Percentiles rank a stretch among this genome's conserved stretches.
These are phyloP conservation scores for Pseudomyrmex cubaensis DNA, from an alignment of 1,140 invertebrate species.

Conservation along the genomic window DNA sequence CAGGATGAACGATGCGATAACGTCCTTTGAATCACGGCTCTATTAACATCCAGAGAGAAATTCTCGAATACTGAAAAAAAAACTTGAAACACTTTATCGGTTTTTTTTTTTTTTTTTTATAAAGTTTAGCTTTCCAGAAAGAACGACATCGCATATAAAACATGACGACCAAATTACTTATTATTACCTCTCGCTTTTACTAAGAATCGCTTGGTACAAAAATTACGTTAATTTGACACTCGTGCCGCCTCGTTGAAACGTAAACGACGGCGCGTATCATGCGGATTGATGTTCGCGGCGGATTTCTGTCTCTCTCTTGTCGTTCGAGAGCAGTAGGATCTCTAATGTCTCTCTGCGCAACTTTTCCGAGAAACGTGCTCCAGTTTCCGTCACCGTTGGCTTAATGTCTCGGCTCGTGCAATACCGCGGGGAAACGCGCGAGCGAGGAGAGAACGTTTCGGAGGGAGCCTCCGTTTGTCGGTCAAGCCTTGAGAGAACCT, in stretches of 20 bases:
- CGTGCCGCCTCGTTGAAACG: constrained; percentile 29
- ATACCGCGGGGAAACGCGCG: constrained; percentile 22
- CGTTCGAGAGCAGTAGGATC: neutral
- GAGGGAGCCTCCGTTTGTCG: constrained; percentile 36
- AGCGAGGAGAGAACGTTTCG: neutral
- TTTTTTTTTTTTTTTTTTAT: neutral
- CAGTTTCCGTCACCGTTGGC: constrained; percentile 47
- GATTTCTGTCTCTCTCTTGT: neutral
- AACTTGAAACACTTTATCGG: no score
- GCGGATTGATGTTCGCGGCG: constrained; percentile 10
- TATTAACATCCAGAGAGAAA: no score
- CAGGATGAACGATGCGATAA: neutral
- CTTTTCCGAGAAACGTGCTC: constrained; percentile 48
- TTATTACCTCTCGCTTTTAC: neutral
- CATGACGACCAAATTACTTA: no score
- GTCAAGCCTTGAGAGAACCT: constrained; percentile 34
- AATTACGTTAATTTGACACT: neutral
- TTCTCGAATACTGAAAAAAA: no score
- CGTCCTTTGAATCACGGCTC: neutral
- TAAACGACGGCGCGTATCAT: constrained; percentile 19
- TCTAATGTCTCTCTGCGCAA: constrained; percentile 33
- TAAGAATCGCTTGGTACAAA: neutral
- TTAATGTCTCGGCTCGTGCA: constrained; percentile 21
- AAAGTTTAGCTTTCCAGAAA: neutral
- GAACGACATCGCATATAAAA: neutral